Base-by-base conservation (phyloP, 1,140 invertebrate genomes). In the Harlomillsia oculata region DNA sequence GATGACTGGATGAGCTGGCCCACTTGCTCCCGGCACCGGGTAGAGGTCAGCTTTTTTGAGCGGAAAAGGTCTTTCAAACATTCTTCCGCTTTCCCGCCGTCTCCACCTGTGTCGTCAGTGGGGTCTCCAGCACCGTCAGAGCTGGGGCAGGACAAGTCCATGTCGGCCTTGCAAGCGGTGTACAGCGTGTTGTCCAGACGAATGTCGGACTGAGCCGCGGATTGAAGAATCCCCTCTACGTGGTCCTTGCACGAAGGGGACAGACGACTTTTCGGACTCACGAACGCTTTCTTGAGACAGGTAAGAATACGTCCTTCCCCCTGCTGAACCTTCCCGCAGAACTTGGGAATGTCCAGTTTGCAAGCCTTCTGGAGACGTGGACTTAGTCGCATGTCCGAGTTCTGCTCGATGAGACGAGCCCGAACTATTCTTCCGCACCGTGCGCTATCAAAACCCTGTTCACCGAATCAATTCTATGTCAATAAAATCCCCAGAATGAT, bases 311-410 rank as follows among this genome's bases (percentile, higher is more conserved):
- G 25, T 18, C 59, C 63, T 23, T 65, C 50, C 32, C 65, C 50
- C 29, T 60, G 50, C 56, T 76, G 67, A 48, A 80, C 72, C 36
- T 72, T 48, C 1, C 54, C 54, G 70, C 87, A 90, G 67, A 81
- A 85, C 67, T 81, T 82, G 61, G 72, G 72, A 70, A 83, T 87
- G 67, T 91, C 89, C 59, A 72, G 67, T 29, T 76, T 74, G 68
- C 91, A 96, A 5, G 81, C 78, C 57, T 80, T 81, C 53, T 72
- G 71, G 26, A 98, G 75, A 6, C 80, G 76, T 14, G 88, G 87
- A 76, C 98, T 97, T 43, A 98, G 83, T 62, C 93, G 79, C 67
- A 89, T 89, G 73, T 99, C 93, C 40, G 82, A 79, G 70, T 89
- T 91, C 73, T 94, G 89, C 71, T 92, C 89, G 52, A 91, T 84